These are phyloP conservation scores for Cantharis rustica DNA, from an alignment of 2,888 invertebrate species.

Conservation along the genomic window DNA sequence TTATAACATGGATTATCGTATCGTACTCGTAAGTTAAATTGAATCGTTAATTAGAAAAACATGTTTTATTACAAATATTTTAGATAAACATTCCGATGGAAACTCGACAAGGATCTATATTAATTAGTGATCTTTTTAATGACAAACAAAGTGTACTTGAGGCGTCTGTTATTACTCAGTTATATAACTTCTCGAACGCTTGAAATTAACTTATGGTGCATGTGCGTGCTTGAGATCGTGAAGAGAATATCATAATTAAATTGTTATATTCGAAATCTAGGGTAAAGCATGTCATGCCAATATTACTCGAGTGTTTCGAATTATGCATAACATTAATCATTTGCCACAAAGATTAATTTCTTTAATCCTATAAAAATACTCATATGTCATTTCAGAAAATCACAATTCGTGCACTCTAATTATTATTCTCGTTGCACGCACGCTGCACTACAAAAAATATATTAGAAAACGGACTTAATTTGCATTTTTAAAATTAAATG, in stretches of 20 bases:
- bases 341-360: not conserved
- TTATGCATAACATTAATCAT: constrained; percentile 1
- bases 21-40: too few relatives aligned
- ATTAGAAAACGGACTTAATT: not conserved
- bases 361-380: not conserved
- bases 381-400: not conserved
- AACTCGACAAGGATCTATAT: not conserved
- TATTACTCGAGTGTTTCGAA: not conserved
- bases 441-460: not conserved
- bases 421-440: not conserved
- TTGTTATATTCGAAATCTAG: not conserved
- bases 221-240: not conserved
- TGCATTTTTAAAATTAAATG: not conserved
- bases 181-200: not conserved
- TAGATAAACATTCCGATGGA: not conserved
- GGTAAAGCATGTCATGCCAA: not conserved
- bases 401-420: not conserved
- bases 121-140: not conserved
- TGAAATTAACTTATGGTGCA: not conserved
- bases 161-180: not conserved
- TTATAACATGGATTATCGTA: too few relatives aligned
- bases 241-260: constrained; percentile 1
- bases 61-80: too few relatives aligned
- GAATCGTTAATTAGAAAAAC: too few relatives aligned
- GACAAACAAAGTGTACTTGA: not conserved